Base-by-base conservation (phyloP, 2,888 invertebrate genomes). In the Dusona sp. region DNA sequence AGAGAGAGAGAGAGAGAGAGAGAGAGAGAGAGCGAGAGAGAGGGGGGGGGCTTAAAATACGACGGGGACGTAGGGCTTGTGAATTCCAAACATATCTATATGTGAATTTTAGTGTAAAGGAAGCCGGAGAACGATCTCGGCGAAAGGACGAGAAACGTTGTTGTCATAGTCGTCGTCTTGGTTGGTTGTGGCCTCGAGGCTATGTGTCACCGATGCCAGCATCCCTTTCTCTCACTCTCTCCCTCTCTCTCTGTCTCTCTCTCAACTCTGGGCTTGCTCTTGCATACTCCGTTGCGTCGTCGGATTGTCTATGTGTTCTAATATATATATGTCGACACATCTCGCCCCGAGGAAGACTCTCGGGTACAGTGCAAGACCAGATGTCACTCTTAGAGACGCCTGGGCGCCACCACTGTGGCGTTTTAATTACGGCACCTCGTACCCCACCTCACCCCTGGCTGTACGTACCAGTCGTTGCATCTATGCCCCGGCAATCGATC, bases 321-420 rank as follows among this genome's bases (percentile, higher is more conserved):
- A 51, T 67, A 33, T 70, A 48, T 61, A 25, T 42, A 29, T 29
- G n/a, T 73, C 11, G 64, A 64, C 72, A 64, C 73, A 51, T 80
- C 80, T 80, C 73, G 45, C 74, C 72, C 42, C 61, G 48, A 68
- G 48, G 68, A 79, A 65, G 54, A 74, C 75, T 61, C 61, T 64
- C 68, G 79, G 75, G 70, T 48, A 79, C 57, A 42, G 79, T 79
- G 79, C 70, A 79, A 79, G 85, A 79, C 84, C 84, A 86, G 84
- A 88, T 85, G 88, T 87, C 87, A 88, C 84, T 82, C 85, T 82
- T 38, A 72, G 86, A 86, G 83, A 85, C 72, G 82, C 77, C 73
- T 68, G 68, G 75, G 79, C 79, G 81, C 79, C 70, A 68, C 68
- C 72, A 67, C 79, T 67, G 79, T 88, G 85, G 87, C 83, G 87